phyloP scores from a whole-genome alignment of 2,888 invertebrate genomes.

The Amiota mariae region DNA sequence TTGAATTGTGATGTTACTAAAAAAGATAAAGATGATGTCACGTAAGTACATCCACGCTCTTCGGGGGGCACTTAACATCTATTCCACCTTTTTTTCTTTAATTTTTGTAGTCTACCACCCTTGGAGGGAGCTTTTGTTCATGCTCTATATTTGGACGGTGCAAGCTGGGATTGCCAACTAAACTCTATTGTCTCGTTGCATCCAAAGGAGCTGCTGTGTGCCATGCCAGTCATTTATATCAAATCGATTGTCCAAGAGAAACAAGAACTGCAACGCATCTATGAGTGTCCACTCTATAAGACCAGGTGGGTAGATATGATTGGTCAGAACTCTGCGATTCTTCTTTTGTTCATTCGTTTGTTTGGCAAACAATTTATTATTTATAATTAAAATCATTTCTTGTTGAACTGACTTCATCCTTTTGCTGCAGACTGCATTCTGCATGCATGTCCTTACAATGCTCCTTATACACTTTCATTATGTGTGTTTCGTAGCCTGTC shows the following conservation, averaged over 20 bases:
- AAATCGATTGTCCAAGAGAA: slow-evolving; percentile 93
- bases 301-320: slow-evolving; percentile 78
- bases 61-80: neutral
- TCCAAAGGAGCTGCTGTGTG: slow-evolving; percentile 91
- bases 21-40: slow-evolving; percentile 88
- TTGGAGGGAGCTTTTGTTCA: slow-evolving; percentile 94
- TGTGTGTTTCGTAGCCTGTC: neutral
- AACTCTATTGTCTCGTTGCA: slow-evolving; percentile 89
- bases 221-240: slow-evolving; percentile 92
- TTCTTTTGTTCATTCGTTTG: neutral
- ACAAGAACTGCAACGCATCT: slow-evolving; percentile 87
- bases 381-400: slow-evolving; percentile 24
- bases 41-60: slow-evolving; percentile 73
- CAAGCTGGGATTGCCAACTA: slow-evolving; percentile 89
- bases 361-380: slow-evolving; percentile 18
- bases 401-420: neutral
- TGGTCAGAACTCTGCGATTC: neutral
- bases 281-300: slow-evolving; percentile 96
- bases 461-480: neutral
- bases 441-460: neutral
- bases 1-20: slow-evolving; percentile 96
- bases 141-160: slow-evolving; percentile 94
- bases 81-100: slow-evolving; percentile 1
- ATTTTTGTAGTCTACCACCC: slow-evolving; percentile 80
- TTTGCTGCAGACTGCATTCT: neutral